These are phyloP conservation scores for Cantharis flavilabris DNA, from an alignment of 2,888 invertebrate species.

Conservation along the genomic window DNA sequence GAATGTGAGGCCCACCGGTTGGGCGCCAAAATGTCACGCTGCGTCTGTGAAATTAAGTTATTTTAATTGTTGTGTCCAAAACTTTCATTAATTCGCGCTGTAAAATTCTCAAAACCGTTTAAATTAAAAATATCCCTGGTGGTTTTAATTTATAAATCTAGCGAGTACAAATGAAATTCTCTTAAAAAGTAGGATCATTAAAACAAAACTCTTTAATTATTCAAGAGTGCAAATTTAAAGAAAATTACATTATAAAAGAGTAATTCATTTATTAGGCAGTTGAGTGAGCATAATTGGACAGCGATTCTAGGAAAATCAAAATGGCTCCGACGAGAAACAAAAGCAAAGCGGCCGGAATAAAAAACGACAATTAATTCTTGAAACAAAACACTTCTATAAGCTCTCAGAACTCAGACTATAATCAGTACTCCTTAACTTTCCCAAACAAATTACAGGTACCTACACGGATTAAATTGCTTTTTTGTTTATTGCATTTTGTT, in stretches of 20 bases:
- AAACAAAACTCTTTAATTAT: slow-evolving; percentile 44
- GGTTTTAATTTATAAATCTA: slow-evolving; percentile 15
- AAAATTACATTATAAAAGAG: slow-evolving; percentile 49
- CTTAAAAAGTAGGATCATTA: slow-evolving; percentile 36
- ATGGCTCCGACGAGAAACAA: slow-evolving; percentile 50
- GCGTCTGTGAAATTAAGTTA: background rate
- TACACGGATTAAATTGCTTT: background rate
- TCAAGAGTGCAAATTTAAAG: slow-evolving; percentile 44
- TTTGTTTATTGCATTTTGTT: background rate
- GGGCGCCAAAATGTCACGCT: background rate
- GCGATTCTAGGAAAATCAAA: slow-evolving; percentile 54
- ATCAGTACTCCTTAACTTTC: slow-evolving; percentile 38
- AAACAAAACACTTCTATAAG: slow-evolving; percentile 51
- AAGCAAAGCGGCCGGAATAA: slow-evolving; percentile 47
- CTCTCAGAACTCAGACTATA: slow-evolving; percentile 26
- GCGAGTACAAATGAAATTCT: slow-evolving; percentile 21
- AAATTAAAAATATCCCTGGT: background rate
- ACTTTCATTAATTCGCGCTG: background rate
- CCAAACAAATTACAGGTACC: slow-evolving; percentile 21
- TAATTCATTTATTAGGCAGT: slow-evolving; percentile 53
- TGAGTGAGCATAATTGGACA: slow-evolving; percentile 51
- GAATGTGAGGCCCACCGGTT: background rate
- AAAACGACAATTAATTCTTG: slow-evolving; percentile 54
- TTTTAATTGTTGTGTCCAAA: background rate
- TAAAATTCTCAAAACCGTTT: background rate